phyloP scores from a whole-genome alignment of 2,888 invertebrate species.

The Drosophila buzzatii region DNA sequence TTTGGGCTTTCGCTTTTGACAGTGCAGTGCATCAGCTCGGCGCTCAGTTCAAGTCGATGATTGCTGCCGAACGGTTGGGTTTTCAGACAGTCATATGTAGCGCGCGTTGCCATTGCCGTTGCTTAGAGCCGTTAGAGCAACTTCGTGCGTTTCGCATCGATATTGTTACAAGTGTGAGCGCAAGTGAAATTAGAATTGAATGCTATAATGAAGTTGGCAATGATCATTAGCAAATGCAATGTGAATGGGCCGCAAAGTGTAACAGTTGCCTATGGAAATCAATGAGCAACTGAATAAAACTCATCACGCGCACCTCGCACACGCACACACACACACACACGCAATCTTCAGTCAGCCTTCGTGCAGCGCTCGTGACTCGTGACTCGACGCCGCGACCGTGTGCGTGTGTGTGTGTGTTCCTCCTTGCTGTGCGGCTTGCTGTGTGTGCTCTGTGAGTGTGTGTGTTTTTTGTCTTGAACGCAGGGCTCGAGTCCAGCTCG shows the following conservation, averaged over 20 bases:
- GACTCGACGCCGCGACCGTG: conserved; percentile 21
- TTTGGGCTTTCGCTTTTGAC: conserved; percentile 37
- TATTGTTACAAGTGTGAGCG: conserved; percentile 48
- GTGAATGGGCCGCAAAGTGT: conserved; percentile 30
- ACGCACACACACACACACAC: conserved; percentile 23
- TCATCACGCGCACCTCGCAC: conserved; percentile 59
- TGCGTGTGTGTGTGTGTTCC: conserved; percentile 8
- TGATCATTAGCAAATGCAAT: conserved; percentile 30
- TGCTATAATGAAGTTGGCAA: conserved; percentile 32
- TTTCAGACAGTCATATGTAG: conserved; percentile 47
- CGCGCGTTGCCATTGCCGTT: conserved; percentile 20
- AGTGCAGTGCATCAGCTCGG: conserved; percentile 40
- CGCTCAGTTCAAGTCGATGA: conserved; percentile 84
- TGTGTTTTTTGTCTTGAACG: conserved; percentile 35
- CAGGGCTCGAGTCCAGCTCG: conserved; percentile 33
- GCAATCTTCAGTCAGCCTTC: conserved; percentile 26
- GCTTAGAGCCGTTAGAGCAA: conserved; percentile 29
- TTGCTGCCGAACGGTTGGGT: conserved; percentile 84
- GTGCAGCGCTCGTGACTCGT: conserved; percentile 33
- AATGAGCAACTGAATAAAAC: conserved; percentile 44
- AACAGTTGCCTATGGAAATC: conserved; percentile 42
- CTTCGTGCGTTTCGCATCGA: conserved; percentile 38
- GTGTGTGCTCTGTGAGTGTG: conserved; percentile 14
- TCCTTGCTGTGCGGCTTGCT: not conserved
- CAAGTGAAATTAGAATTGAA: conserved; percentile 37